Base-by-base conservation (phyloP, 2,888 invertebrate species). In the Heliconius ismenius region DNA sequence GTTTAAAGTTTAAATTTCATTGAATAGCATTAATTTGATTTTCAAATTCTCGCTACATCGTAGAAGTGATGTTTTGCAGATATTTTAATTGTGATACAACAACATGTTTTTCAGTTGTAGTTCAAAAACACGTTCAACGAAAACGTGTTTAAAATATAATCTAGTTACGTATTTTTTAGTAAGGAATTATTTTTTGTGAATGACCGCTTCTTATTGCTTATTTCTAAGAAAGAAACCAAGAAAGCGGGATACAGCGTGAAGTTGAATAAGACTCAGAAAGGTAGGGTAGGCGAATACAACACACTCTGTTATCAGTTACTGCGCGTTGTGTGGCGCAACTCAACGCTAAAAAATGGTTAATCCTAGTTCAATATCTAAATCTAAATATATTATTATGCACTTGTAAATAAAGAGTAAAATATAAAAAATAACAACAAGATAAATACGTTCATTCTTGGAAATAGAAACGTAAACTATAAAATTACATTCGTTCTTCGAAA, bases 51-150 rank as follows among this genome's bases (percentile, higher is more conserved):
- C 21, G 3, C 1, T 69, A 28, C 54, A 32, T 43, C 70, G 32
- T 24, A 26, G 39, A 43, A n/a, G 24, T 65, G 62, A 72, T 72
- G 39, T 72, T 36, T 72, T 72, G 24, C 18, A 62, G 62, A 62
- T 73, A 70, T 73, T 62, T 62, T 73, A 62, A 62, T 36, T 21
- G 39, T 24, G 49, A 69, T 49, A 65, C 26, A 15, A 72, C 10
- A 73, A 73, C 72, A 73, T 73, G 72, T 73, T 73, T 73, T 32
- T 62, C 36, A 60, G 26, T 39, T 4, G 32, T 11, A 39, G n/a
- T 60, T 26, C 36, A 60, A 32, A 18, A 72, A 70, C 58, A 70
- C 32, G 54, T 13, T 2, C 13, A 11, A n/a, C 6, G 24, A 1
- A 65, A 28, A 69, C 69, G 21, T 11, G 49, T 28, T n/a, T 49